Base-by-base conservation (phyloP, 2,113 vertebrate genomes). In the Archilochus colubris region DNA sequence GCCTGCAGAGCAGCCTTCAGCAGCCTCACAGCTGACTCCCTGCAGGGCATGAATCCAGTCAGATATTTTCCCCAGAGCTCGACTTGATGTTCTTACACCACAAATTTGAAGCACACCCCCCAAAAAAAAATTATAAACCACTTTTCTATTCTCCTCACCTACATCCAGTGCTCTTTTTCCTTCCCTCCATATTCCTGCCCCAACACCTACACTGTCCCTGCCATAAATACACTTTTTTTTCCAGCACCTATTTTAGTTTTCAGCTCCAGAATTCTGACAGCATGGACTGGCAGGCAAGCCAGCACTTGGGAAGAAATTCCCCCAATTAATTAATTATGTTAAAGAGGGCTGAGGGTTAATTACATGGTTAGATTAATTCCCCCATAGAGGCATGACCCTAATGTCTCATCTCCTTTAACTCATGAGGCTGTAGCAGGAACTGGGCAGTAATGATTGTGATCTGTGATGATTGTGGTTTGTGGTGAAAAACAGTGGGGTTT, bases 21-120 rank as follows among this genome's bases (percentile, higher is more conserved):
- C 1, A 14, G 28, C 0, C 21, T 1, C 55, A 6, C 55, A 10
- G 64, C 59, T 61, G 15, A 0, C 76, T 57, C 16, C 0, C 51
- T 1, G 4, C 5, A 0, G 18, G n/a, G 1, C 1, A 4, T 0
- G 0, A 7, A 9, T 2, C 4, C 53, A 22, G 50, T 66, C 74
- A 33, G 33, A 33, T 33, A 33, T 33, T 33, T 33, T 33, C 33
- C 33, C 33, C 33, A 27, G 63, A 8, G 4, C 46, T 6, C 40
- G 27, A 36, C 36, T 61, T 33, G 33, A 23, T 0, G 17, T 54
- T 44, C 55, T 75, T 44, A 28, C 58, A 3, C 19, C 57, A 6
- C 46, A 48, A 48, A 48, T 48, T 48, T 48, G 21, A 48, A 48
- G 21, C 46, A 59, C 15, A 9, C 40, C 40, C 40, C 40, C 40